Evolutionary conservation across 2,888 invertebrate genomes (phyloP), one percentile per base, ranked within the genome.

Genomic region (Acanthosepion esculentum): DNA sequence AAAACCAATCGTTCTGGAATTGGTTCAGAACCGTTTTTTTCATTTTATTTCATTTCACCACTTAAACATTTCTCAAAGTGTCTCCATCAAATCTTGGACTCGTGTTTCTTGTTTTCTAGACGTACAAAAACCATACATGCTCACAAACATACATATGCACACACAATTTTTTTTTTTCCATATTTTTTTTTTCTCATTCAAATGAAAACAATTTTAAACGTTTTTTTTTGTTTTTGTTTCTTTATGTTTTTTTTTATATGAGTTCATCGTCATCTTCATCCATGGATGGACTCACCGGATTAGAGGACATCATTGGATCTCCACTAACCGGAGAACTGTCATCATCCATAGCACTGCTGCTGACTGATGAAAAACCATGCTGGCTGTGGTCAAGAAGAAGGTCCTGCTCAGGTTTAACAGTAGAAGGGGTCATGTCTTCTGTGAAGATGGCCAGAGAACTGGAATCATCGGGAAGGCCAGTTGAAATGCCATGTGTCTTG

Each of bases 231-330:
- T n/a, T 8, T 78, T n/a, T 10, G 8, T 78, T 78, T 78, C 4
- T 18, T 12, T 59, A 5, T 33, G 12, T 78, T 4, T 78, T 18
- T n/a, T 0, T 93, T 93, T 93, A 93, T 26, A 93, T 93, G 50
- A 93, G 93, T 93, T 93, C 93, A 26, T 93, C 93, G 15, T 96
- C 96, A 26, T 96, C 96, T 94, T 96, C 95, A 91, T 95, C 95
- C 53, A 95, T 94, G 15, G 95, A 95, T 29, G 96, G 96, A 95
- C 96, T 96, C 94, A 96, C 96, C 0, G 96, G 96, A 33, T 96
- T 96, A 0, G 96, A 96, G 26, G 96, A 96, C 91, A 97, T 95
- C 97, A 97, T 96, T 10, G 97, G 97, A 93, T 97, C 97, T 2
- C 96, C 96, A n/a, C 96, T 96, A 53, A 97, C 96, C 0, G 96